phyloP scores from a whole-genome alignment of 2,797 vertebrate species.

The Sciaenops ocellatus region DNA sequence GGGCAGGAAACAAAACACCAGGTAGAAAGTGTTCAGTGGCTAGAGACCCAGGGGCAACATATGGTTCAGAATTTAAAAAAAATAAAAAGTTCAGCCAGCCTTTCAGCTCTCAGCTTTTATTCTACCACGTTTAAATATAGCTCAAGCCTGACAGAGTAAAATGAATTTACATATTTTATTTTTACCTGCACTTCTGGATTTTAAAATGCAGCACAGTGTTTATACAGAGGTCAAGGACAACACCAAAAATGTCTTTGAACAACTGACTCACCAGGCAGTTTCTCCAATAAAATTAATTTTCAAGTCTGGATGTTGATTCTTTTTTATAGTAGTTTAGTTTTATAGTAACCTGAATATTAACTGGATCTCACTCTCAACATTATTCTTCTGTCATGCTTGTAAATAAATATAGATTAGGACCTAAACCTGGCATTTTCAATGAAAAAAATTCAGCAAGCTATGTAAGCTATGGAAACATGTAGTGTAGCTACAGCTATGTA shows the following conservation, averaged over 20 bases:
- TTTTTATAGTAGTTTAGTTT: too few relatives aligned
- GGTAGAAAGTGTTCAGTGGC: not conserved
- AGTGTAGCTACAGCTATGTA: too few relatives aligned
- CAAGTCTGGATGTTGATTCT: not conserved
- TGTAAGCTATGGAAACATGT: too few relatives aligned
- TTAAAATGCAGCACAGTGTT: not conserved
- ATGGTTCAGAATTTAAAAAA: constrained; percentile 4
- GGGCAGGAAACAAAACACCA: not conserved
- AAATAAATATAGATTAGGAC: not conserved
- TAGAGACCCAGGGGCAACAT: not conserved
- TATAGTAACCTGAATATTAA: not conserved
- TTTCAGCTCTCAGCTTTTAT: constrained; percentile 5
- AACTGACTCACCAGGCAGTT: not conserved
- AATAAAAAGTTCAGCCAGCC: not conserved
- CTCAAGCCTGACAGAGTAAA: not conserved
- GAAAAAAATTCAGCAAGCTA: not conserved
- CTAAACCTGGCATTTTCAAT: not conserved
- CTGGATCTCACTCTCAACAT: not conserved
- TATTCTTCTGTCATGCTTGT: not conserved
- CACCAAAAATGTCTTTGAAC: not conserved
- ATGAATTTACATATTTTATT: constrained; percentile 22
- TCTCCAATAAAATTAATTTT: not conserved
- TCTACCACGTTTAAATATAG: not conserved
- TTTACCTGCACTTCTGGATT: not conserved
- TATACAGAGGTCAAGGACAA: constrained; percentile 15